Evolutionary conservation across 37 sponge, comb jelly and placozoan genomes (phyloP).

Genomic region (Agelas oroides): DNA sequence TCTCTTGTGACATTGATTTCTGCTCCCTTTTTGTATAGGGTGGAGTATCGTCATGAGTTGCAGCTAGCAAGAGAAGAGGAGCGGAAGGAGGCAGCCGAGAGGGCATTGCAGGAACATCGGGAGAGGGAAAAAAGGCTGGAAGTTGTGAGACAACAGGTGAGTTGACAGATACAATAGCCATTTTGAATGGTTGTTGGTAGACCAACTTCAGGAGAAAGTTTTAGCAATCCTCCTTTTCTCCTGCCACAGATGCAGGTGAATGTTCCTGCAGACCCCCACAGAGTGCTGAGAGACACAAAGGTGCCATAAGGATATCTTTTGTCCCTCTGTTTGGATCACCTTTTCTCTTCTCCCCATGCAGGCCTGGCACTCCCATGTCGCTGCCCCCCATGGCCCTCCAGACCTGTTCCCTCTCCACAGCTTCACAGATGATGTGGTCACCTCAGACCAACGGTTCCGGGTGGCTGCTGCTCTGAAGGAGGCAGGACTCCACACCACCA

Average conservation of each 20-base stretch:
- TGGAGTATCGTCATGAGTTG: slow-evolving; percentile 4
- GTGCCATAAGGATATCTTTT: too few species aligned
- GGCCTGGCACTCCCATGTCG: neutral
- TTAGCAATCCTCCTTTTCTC: neutral
- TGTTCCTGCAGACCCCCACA: slow-evolving; percentile 43
- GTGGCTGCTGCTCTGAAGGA: slow-evolving; percentile 81
- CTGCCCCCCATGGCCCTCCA: neutral
- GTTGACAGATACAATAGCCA: neutral
- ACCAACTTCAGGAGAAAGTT: too few species aligned
- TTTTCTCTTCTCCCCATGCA: neutral
- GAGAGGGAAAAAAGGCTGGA: slow-evolving; percentile 51
- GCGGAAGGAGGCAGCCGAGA: neutral
- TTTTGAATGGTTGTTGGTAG: neutral
- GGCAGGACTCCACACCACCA: slow-evolving; percentile 80
- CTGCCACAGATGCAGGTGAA: slow-evolving; percentile 36
- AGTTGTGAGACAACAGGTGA: slow-evolving; percentile 40
- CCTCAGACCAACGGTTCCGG: slow-evolving; percentile 76
- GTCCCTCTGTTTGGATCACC: too few species aligned
- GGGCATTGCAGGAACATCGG: neutral
- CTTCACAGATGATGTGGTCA: slow-evolving; percentile 50
- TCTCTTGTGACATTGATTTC: too few species aligned
- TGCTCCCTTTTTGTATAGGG: neutral
- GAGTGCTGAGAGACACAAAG: slow-evolving; percentile 58
- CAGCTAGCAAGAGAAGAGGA: slow-evolving; percentile 4
- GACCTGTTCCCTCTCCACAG: slow-evolving; percentile 56